Evolutionary conservation across 2,888 invertebrate genomes (phyloP).

Genomic region (Leucoma salicis): DNA sequence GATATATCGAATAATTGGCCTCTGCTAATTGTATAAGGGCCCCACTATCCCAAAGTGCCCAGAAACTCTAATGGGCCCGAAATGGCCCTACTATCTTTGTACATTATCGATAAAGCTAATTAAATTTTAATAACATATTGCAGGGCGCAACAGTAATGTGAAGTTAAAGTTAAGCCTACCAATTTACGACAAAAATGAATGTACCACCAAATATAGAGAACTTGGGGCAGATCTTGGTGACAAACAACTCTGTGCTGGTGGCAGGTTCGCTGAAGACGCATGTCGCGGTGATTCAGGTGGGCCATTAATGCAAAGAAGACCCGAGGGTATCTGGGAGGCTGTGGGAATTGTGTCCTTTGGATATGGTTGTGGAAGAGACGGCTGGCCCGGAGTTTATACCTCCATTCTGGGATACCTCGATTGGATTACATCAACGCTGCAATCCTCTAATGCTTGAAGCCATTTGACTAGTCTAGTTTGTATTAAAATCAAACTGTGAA

Average conservation of each 20-base stretch:
- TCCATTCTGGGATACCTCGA: constrained; percentile 82
- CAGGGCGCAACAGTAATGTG: constrained; percentile 78
- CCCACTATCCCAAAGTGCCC: too few species aligned
- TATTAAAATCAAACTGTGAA: constrained; percentile 4
- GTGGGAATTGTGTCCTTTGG: constrained; percentile 87
- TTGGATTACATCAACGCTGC: constrained; percentile 81
- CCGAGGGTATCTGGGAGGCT: constrained; percentile 78
- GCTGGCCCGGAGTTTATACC: constrained; percentile 86
- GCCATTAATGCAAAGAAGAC: constrained; percentile 84
- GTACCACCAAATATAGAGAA: constrained; percentile 72
- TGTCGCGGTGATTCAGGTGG: constrained; percentile 91
- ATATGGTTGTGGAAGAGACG: constrained; percentile 84
- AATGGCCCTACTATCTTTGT: too few species aligned
- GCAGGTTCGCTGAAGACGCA: constrained; percentile 85
- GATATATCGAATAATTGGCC: too few species aligned
- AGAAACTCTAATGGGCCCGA: too few species aligned
- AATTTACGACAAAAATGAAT: constrained; percentile 76
- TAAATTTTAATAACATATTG: constrained; percentile 19
- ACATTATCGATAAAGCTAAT: too few species aligned
- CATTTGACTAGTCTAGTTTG: not conserved
- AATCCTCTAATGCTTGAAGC: constrained; percentile 48
- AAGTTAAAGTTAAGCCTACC: constrained; percentile 85
- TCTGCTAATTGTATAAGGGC: too few species aligned
- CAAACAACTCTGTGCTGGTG: constrained; percentile 87
- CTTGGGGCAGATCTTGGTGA: constrained; percentile 74